Evolutionary conservation across 2,113 vertebrate genomes (phyloP).

Genomic region (Ivindomyrus marchei): DNA sequence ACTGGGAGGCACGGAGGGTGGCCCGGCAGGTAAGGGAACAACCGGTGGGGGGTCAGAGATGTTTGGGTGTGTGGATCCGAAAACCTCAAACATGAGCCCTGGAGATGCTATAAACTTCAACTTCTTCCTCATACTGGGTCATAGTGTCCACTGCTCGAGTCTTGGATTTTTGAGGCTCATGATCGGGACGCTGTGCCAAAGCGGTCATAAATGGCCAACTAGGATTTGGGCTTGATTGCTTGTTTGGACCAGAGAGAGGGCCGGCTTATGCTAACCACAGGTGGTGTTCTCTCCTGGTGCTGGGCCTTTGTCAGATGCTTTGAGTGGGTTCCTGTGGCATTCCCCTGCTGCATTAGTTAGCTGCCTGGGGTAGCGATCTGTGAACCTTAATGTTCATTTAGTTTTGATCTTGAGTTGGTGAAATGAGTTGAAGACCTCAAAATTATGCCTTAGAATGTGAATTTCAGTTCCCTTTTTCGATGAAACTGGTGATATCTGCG

Average conservation of each 20-base stretch:
- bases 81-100: background rate
- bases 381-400: background rate
- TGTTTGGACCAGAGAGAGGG: background rate
- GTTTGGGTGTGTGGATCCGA: background rate
- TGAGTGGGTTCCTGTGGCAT: background rate
- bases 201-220: background rate
- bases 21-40: conserved; percentile 76
- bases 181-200: background rate
- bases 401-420: background rate
- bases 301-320: background rate
- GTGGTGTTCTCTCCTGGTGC: background rate
- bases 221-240: background rate
- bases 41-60: background rate
- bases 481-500: background rate
- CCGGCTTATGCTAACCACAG: background rate
- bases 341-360: background rate
- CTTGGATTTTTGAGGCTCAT: background rate
- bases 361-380: background rate
- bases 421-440: background rate
- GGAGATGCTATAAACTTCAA: background rate
- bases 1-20: conserved; percentile 88
- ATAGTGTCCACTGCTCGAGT: background rate
- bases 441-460: background rate
- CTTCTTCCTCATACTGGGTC: background rate
- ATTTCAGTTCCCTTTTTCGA: background rate